These are phyloP conservation scores for Heteromurus nitidus DNA, from an alignment of 2,888 invertebrate genomes.

Conservation along the genomic window DNA sequence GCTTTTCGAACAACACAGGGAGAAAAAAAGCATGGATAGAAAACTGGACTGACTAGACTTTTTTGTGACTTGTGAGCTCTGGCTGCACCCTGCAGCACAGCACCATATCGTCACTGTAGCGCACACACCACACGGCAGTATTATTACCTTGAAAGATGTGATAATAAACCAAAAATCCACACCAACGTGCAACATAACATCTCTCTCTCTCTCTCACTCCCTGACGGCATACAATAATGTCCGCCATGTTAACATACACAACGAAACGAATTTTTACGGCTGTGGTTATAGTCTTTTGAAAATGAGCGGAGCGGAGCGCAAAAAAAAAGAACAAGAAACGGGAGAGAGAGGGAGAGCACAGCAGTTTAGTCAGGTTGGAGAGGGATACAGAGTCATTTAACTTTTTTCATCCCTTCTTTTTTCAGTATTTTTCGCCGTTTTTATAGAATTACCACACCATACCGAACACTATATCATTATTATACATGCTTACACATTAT, in stretches of 20 bases:
- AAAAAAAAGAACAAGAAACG: not conserved
- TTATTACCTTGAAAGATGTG: conserved; percentile 44
- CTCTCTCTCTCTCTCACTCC: no score
- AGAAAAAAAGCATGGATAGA: not conserved
- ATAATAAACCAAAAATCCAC: conserved; percentile 57
- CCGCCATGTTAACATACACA: conserved; percentile 54
- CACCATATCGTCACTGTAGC: conserved; percentile 37
- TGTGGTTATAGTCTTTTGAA: conserved; percentile 32
- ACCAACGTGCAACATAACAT: conserved; percentile 39
- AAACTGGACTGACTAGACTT: not conserved
- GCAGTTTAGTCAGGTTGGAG: conserved; percentile 10
- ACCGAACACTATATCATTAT: conserved; percentile 9
- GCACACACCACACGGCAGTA: conserved; percentile 26
- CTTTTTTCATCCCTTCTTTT: not conserved
- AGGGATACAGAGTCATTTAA: not conserved
- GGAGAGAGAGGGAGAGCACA: not conserved
- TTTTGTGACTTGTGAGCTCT: not conserved
- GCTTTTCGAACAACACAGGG: not conserved
- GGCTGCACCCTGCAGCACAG: conserved; percentile 33
- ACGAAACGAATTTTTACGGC: conserved; percentile 21
- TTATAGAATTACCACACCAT: conserved; percentile 15
- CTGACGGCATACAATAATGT: conserved; percentile 16
- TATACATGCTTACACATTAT: conserved; percentile 20
- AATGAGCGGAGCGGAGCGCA: not conserved
- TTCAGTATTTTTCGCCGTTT: conserved; percentile 21